Evolutionary conservation across 2,113 vertebrate species (phyloP).

Genomic region (Pimephales promelas): DNA sequence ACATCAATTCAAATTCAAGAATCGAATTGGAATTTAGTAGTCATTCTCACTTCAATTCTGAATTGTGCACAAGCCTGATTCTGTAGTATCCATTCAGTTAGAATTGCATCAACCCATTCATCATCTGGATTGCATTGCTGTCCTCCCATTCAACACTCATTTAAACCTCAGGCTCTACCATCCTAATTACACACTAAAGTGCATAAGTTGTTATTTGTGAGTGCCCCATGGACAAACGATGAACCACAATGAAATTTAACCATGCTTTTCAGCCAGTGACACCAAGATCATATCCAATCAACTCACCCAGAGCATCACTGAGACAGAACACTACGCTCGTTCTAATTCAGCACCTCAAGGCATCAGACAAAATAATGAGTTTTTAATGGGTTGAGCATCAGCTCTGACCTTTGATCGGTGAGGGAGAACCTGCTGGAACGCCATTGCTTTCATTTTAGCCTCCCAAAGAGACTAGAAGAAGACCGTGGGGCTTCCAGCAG

Average conservation of each 20-base stretch:
- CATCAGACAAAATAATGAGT: background rate
- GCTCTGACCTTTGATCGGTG: too few relatives aligned
- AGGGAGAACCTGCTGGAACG: too few relatives aligned
- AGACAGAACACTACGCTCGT: background rate
- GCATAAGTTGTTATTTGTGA: slow-evolving; percentile 9
- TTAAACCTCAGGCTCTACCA: slow-evolving; percentile 20
- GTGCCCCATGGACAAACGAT: slow-evolving; percentile 18
- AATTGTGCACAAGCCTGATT: too few relatives aligned
- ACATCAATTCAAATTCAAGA: too few relatives aligned
- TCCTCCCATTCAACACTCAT: slow-evolving; percentile 5
- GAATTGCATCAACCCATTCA: slow-evolving; percentile 8
- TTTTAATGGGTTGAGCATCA: too few relatives aligned
- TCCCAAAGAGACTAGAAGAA: too few relatives aligned
- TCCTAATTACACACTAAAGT: slow-evolving; percentile 33
- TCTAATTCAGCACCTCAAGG: background rate
- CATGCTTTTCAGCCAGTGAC: slow-evolving; percentile 27
- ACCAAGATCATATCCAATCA: slow-evolving; percentile 31
- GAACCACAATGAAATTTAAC: slow-evolving; percentile 47
- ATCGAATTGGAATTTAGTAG: too few relatives aligned
- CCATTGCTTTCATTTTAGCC: too few relatives aligned
- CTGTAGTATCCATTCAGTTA: slow-evolving; percentile 18
- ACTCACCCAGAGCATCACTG: background rate
- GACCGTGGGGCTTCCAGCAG: too few relatives aligned
- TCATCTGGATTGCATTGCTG: slow-evolving; percentile 19
- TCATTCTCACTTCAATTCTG: too few relatives aligned